phyloP scores from a whole-genome alignment of 2,113 vertebrate genomes.

The Lasiurus borealis region DNA sequence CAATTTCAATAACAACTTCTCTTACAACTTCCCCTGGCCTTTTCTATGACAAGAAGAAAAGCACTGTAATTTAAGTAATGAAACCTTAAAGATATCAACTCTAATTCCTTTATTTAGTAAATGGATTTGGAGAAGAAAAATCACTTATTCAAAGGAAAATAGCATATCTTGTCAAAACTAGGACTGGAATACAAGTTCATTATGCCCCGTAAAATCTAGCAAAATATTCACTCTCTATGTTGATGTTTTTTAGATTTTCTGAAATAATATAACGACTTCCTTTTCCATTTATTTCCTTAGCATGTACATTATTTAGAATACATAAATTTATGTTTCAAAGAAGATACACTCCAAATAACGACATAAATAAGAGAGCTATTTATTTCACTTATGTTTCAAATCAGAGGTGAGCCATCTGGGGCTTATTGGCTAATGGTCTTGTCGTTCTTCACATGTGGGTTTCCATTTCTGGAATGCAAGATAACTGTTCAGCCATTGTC shows the following conservation, averaged over 20 bases:
- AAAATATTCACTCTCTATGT: not conserved
- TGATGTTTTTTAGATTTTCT: not conserved
- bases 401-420: not conserved
- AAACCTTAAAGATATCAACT: not conserved
- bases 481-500: not conserved
- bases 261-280: not conserved
- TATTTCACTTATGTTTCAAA: not conserved
- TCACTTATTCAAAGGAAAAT: not conserved
- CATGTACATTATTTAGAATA: not conserved
- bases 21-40: not conserved
- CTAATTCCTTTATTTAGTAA: not conserved
- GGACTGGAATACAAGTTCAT: not conserved
- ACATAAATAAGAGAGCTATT: not conserved
- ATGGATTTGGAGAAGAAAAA: slow-evolving; percentile 1
- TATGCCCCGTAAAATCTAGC: not conserved
- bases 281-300: not conserved
- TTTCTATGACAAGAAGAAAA: not conserved
- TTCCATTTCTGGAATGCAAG: not conserved
- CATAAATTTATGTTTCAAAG: not conserved
- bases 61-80: not conserved
- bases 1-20: slow-evolving; percentile 23
- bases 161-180: not conserved
- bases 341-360: not conserved
- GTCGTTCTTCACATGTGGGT: not conserved
- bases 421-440: not conserved